A percentile compares a stretch with the other conserved stretches of the same genome.
Conservation (phyloP, 2,797 vertebrate species). For the Ataeniobius toweri region DNA sequence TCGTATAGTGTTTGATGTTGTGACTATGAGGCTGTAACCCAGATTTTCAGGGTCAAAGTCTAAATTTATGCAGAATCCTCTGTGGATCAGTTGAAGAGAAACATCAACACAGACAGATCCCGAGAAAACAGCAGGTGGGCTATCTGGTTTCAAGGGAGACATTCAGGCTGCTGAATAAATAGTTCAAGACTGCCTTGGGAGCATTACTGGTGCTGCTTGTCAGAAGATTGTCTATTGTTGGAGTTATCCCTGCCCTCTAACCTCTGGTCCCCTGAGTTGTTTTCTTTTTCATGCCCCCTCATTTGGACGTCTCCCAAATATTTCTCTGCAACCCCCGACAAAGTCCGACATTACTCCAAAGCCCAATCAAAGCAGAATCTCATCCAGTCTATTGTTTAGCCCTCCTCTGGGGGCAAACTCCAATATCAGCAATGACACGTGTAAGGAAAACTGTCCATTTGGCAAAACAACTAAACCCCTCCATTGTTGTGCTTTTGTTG, state of each 20-base stretch:
- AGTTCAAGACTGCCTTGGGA: not conserved
- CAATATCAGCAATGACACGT: constrained; percentile 84
- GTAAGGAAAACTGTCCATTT: constrained; percentile 83
- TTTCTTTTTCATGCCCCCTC: constrained; percentile 29
- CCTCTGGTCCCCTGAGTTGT: constrained; percentile 43
- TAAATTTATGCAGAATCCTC: constrained; percentile 25
- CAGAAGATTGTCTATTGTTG: constrained; percentile 25
- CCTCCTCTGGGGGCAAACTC: constrained; percentile 71
- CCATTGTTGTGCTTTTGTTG: constrained; percentile 80
- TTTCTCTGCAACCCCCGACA: constrained; percentile 25
- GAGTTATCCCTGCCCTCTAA: constrained; percentile 16
- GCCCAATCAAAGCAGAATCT: constrained; percentile 84
- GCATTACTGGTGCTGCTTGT: constrained; percentile 4
- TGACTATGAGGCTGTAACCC: not conserved
- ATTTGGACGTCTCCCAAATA: constrained; percentile 55
- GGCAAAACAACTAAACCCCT: constrained; percentile 84
- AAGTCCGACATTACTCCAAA: constrained; percentile 60
- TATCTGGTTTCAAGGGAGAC: constrained; percentile 16
- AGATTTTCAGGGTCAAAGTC: constrained; percentile 15
- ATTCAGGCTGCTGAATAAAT: constrained; percentile 3
- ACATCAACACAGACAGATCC: constrained; percentile 13
- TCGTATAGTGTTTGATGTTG: constrained; percentile 18
- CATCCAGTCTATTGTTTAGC: constrained; percentile 72
- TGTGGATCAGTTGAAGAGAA: constrained; percentile 16
- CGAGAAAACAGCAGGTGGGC: constrained; percentile 4